Conservation (phyloP, 2,888 invertebrate species). For the Archips crataeganus region DNA sequence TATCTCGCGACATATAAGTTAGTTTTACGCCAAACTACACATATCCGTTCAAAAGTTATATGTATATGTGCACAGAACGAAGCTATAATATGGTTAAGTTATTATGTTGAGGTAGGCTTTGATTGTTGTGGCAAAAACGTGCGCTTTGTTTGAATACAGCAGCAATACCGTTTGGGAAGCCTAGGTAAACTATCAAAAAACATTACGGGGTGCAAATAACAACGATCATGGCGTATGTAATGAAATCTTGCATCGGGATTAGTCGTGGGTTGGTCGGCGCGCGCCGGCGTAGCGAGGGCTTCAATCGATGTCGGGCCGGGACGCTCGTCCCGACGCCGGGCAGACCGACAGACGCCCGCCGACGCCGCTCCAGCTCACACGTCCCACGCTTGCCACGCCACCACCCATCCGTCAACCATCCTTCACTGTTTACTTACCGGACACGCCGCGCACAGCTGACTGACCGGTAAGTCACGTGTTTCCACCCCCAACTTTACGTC, state of each 20-base stretch:
- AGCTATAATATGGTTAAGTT: neutral
- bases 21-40: neutral
- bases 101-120: conserved; percentile 35
- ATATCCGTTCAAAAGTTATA: neutral
- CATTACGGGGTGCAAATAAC: conserved; percentile 85
- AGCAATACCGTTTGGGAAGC: conserved; percentile 47
- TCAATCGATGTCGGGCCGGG: conserved; percentile 85
- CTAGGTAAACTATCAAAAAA: conserved; percentile 81
- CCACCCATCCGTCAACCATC: conserved; percentile 68
- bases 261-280: conserved; percentile 75
- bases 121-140: neutral
- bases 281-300: conserved; percentile 79
- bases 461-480: conserved; percentile 84
- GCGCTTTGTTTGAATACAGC: neutral
- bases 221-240: conserved; percentile 84
- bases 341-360: conserved; percentile 87
- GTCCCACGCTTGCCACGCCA: conserved; percentile 68
- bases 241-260: conserved; percentile 83
- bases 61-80: no score
- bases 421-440: conserved; percentile 82
- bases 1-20: conserved; percentile 24
- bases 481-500: conserved; percentile 50
- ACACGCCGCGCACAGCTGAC: conserved; percentile 82
- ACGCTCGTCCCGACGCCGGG: conserved; percentile 85
- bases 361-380: conserved; percentile 79